Percentiles rank a stretch among this genome's conserved stretches.
Conservation (phyloP, 2,888 invertebrate species). For the Cheilosia variabilis region DNA sequence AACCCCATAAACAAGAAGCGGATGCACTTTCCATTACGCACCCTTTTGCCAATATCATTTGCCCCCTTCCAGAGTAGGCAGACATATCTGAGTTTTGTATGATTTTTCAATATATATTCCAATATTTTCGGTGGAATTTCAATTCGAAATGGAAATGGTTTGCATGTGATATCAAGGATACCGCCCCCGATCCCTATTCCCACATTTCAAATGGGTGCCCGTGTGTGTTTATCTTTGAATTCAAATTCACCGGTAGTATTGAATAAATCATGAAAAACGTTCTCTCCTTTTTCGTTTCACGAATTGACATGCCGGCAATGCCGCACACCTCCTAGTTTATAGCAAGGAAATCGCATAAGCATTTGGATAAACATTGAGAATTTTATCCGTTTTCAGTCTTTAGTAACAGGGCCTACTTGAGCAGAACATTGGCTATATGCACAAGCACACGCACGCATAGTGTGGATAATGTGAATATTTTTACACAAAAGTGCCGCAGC, state of each 20-base stretch:
- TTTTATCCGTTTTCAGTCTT: constrained; percentile 44
- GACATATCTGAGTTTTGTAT: constrained; percentile 40
- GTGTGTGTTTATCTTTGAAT: constrained; percentile 25
- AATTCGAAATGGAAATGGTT: constrained; percentile 52
- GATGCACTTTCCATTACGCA: not conserved
- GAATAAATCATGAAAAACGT: constrained; percentile 66
- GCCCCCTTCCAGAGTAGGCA: not conserved
- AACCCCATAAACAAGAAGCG: too few relatives aligned
- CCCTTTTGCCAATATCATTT: constrained; percentile 18
- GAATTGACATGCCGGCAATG: constrained; percentile 15
- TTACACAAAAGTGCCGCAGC: constrained; percentile 25
- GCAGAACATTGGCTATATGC: constrained; percentile 13
- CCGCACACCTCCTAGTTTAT: not conserved
- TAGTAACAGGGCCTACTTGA: constrained; percentile 10
- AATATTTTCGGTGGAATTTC: constrained; percentile 58
- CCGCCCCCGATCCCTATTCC: too few relatives aligned
- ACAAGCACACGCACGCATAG: not conserved
- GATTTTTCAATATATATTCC: constrained; percentile 67
- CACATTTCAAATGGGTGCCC: not conserved
- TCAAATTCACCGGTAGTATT: constrained; percentile 60
- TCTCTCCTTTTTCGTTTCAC: not conserved
- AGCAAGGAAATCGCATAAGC: constrained; percentile 19
- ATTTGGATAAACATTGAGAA: constrained; percentile 47
- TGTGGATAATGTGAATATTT: constrained; percentile 46
- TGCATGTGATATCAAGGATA: constrained; percentile 33